Conservation (phyloP, 2,113 vertebrate species). For the Gambusia affinis region DNA sequence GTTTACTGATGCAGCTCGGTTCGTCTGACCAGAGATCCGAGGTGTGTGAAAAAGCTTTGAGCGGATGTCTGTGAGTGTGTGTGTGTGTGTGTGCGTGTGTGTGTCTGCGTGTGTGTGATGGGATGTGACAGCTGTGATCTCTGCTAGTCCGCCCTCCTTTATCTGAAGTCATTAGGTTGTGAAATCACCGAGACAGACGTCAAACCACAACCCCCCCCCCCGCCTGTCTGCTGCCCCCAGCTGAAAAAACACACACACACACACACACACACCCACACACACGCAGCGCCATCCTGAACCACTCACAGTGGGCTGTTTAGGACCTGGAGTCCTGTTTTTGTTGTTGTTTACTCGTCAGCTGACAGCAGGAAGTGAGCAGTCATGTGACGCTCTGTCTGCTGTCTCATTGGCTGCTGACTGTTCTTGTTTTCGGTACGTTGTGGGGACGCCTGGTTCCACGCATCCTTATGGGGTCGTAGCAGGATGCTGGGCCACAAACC, state of each 20-base stretch:
- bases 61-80: constrained; percentile 35
- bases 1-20: not conserved
- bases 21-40: not conserved
- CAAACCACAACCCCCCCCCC: constrained; percentile 50
- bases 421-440: not conserved
- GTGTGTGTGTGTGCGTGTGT: constrained; percentile 49
- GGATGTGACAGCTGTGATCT: constrained; percentile 75
- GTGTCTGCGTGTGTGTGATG: constrained; percentile 63
- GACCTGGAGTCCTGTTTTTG: not conserved
- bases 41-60: constrained; percentile 14
- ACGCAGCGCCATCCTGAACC: not conserved
- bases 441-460: not conserved
- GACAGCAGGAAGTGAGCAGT: not conserved
- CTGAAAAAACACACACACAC: constrained; percentile 57
- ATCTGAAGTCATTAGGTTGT: constrained; percentile 48
- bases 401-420: too few relatives aligned
- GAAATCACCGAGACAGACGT: constrained; percentile 67
- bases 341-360: constrained; percentile 22
- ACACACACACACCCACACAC: constrained; percentile 14
- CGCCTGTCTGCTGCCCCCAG: constrained; percentile 60
- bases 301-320: not conserved
- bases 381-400: not conserved
- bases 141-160: constrained; percentile 62
- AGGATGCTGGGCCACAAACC: too few relatives aligned
- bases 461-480: too few relatives aligned